These are phyloP conservation scores for Halocynthia roretzi DNA, from an alignment of 23 tunicate species.

Conservation along the genomic window DNA sequence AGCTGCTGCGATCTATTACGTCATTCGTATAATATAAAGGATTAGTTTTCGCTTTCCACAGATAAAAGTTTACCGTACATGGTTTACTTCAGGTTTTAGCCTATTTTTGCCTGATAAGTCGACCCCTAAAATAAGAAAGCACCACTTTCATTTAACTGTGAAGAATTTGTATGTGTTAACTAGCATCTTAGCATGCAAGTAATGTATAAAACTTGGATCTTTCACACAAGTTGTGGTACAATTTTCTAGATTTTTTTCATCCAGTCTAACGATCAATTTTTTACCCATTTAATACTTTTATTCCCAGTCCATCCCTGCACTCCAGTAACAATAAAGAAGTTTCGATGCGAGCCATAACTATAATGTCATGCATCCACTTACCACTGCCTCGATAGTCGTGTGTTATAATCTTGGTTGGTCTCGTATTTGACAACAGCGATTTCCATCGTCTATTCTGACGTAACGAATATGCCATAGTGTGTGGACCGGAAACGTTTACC, in stretches of 20 bases:
- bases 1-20: background rate
- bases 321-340: too few species aligned
- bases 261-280: too few species aligned
- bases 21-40: background rate
- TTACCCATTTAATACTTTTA: too few species aligned
- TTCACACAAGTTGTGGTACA: too few species aligned
- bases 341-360: background rate
- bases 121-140: too few species aligned
- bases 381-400: conserved; percentile 25
- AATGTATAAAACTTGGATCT: too few species aligned
- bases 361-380: background rate
- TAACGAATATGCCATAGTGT: background rate
- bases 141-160: too few species aligned
- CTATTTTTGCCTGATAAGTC: background rate
- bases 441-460: background rate
- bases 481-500: conserved; percentile 16
- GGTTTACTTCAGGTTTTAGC: too few species aligned
- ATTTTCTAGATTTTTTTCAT: too few species aligned
- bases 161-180: too few species aligned
- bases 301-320: too few species aligned
- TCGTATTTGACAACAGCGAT: conserved; percentile 12
- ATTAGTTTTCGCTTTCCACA: background rate
- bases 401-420: conserved; percentile 8
- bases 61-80: too few species aligned
- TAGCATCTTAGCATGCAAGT: background rate